Conservation (phyloP, 1,140 invertebrate genomes). For the Campoletis sonorensis region DNA sequence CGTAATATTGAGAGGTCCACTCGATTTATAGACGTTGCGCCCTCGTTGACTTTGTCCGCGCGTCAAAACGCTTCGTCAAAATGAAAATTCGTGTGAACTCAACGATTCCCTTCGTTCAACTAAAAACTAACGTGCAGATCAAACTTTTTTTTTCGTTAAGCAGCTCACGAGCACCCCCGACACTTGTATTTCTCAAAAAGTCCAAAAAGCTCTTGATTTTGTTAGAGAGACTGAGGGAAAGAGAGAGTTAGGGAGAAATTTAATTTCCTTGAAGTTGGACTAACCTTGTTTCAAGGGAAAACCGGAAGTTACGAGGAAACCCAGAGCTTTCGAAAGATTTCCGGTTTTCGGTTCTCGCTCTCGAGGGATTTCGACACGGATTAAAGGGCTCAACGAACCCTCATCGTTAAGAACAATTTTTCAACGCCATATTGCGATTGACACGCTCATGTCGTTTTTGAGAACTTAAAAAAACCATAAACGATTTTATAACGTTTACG, state of each 20-base stretch:
- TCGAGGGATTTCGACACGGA: constrained; percentile 46
- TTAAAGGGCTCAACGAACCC: constrained; percentile 53
- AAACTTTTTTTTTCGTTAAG: no score
- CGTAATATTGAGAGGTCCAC: constrained; percentile 22
- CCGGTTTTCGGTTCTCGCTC: constrained; percentile 62
- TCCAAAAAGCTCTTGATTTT: constrained; percentile 47
- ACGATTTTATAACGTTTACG: no score
- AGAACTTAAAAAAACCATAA: no score
- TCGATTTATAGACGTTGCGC: constrained; percentile 38
- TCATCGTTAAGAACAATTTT: constrained; percentile 36
- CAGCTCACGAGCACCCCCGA: no score
- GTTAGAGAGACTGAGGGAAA: no score
- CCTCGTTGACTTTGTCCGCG: constrained; percentile 30
- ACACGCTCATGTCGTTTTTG: neutral
- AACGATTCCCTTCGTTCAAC: no score
- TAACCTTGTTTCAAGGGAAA: constrained; percentile 68
- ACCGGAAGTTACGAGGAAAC: neutral
- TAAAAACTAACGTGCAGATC: no score
- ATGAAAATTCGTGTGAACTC: neutral
- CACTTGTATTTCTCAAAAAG: no score
- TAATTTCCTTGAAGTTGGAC: constrained; percentile 62
- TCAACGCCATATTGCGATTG: constrained; percentile 61
- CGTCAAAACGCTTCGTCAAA: neutral
- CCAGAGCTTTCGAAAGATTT: constrained; percentile 55
- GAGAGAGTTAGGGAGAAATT: constrained; percentile 63